phyloP scores from a whole-genome alignment of 92 coral and sea anemone genomes.

The Montipora capitata region DNA sequence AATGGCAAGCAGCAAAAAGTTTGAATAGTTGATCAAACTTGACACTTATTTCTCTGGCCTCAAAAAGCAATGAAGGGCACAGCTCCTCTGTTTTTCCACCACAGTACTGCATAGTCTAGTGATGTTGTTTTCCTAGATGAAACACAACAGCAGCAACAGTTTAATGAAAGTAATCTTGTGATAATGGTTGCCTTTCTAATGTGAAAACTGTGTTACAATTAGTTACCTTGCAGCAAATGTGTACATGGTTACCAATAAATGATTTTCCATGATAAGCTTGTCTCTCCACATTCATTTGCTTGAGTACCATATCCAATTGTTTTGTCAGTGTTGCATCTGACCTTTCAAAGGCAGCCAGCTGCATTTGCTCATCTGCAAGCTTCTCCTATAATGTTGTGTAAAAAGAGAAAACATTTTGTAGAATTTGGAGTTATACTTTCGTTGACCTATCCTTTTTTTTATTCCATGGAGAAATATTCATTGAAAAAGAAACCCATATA shows the following conservation, averaged over 20 bases:
- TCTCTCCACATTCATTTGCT: constrained; percentile 48
- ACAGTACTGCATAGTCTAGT: constrained; percentile 27
- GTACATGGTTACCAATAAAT: constrained; percentile 52
- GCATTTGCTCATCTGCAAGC: constrained; percentile 59
- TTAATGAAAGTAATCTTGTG: too few species aligned
- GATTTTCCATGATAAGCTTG: constrained; percentile 51
- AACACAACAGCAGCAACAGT: not conserved
- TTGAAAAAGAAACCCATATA: too few species aligned
- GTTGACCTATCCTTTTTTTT: too few species aligned
- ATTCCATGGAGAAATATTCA: too few species aligned
- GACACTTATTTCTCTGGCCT: constrained; percentile 40
- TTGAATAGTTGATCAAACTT: constrained; percentile 42
- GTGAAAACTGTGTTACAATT: too few species aligned
- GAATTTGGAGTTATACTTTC: too few species aligned
- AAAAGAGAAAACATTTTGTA: too few species aligned
- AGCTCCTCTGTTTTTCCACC: constrained; percentile 36
- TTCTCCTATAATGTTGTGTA: constrained; percentile 30
- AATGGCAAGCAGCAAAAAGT: constrained; percentile 49
- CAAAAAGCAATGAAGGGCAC: constrained; percentile 40
- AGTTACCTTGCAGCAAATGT: constrained; percentile 15
- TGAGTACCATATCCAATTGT: constrained; percentile 14
- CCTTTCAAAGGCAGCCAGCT: constrained; percentile 39
- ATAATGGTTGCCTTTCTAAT: too few species aligned
- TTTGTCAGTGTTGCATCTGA: constrained; percentile 39
- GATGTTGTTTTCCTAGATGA: constrained; percentile 43